Evolutionary conservation across 2,888 invertebrate species (phyloP).

Genomic region (Chromoteleia sp.): DNA sequence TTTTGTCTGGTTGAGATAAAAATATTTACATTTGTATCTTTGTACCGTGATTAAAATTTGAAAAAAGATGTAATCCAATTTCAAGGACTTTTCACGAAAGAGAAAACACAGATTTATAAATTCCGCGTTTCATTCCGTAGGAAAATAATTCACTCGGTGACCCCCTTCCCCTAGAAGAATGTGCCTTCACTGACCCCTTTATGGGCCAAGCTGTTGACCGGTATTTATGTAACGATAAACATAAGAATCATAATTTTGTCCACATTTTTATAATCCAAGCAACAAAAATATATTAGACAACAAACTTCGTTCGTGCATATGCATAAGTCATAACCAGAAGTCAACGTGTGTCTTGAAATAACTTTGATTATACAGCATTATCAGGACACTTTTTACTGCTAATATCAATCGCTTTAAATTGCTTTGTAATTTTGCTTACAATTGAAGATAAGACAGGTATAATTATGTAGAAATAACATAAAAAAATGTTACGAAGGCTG

Average conservation of each 20-base stretch:
- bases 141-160: slow-evolving; percentile 46
- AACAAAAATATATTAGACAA: not conserved
- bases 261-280: not conserved
- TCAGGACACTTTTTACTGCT: not conserved
- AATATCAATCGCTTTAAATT: slow-evolving; percentile 26
- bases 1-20: too few species aligned
- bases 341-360: not conserved
- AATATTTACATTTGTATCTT: too few species aligned
- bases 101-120: slow-evolving; percentile 27
- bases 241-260: slow-evolving; percentile 9
- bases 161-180: slow-evolving; percentile 51
- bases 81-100: slow-evolving; percentile 5
- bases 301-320: not conserved
- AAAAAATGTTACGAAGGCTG: slow-evolving; percentile 15
- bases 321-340: not conserved
- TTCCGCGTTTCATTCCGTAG: slow-evolving; percentile 1
- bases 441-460: slow-evolving; percentile 32
- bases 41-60: too few species aligned
- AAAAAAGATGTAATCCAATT: too few species aligned
- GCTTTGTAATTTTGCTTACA: slow-evolving; percentile 39
- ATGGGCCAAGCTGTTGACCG: slow-evolving; percentile 28
- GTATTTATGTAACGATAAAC: slow-evolving; percentile 52
- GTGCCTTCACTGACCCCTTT: slow-evolving; percentile 62
- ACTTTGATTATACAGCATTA: slow-evolving; percentile 1
- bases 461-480: slow-evolving; percentile 25